phyloP scores from a whole-genome alignment of 2,113 vertebrate genomes.

The Crotophaga sulcirostris region DNA sequence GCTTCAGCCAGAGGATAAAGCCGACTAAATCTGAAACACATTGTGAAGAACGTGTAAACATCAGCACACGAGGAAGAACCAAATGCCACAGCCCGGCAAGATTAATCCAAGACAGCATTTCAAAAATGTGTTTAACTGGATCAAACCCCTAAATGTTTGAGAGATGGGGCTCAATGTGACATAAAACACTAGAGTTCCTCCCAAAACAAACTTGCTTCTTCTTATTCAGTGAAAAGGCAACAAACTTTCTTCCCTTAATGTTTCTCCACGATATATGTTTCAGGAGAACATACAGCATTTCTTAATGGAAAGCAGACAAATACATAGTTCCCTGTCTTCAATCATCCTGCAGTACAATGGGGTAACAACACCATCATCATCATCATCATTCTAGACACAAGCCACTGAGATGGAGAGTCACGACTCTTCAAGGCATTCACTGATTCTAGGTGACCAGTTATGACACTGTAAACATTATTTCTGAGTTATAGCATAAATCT shows the following conservation, averaged over 20 bases:
- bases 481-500: not conserved
- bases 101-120: not conserved
- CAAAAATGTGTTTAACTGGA: not conserved
- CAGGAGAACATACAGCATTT: not conserved
- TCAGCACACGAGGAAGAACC: not conserved
- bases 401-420: not conserved
- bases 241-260: not conserved
- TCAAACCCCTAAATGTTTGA: not conserved
- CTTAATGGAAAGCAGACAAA: not conserved
- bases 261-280: not conserved
- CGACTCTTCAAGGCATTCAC: not conserved
- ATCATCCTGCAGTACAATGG: not conserved
- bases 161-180: not conserved
- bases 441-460: not conserved
- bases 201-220: not conserved
- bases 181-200: not conserved
- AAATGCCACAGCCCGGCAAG: not conserved
- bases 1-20: not conserved
- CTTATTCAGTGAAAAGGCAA: not conserved
- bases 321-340: not conserved
- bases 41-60: not conserved
- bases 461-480: not conserved
- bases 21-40: not conserved
- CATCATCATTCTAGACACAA: not conserved
- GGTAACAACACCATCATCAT: not conserved